Evolutionary conservation across 2,113 vertebrate genomes (phyloP).

Genomic region (Xiphophorus maculatus): DNA sequence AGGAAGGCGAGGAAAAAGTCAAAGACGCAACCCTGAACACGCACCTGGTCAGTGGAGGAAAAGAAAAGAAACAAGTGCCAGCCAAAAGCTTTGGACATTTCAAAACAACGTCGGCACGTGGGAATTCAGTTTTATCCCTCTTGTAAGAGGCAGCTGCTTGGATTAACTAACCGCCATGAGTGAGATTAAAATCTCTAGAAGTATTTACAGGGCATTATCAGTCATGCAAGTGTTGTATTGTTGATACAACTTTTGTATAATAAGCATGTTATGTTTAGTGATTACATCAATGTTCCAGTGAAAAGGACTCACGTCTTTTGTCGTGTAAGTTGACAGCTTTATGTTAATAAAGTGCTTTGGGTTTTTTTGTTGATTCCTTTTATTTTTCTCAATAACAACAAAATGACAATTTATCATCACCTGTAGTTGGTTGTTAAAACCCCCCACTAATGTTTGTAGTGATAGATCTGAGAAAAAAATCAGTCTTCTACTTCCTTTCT

Average conservation of each 20-base stretch:
- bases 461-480: too few relatives aligned
- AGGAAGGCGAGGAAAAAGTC: background rate
- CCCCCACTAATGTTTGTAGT: too few relatives aligned
- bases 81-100: too few relatives aligned
- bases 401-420: too few relatives aligned
- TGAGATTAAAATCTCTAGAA: background rate
- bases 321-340: too few relatives aligned
- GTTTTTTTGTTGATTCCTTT: too few relatives aligned
- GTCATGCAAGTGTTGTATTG: background rate
- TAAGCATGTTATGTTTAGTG: background rate
- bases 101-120: background rate
- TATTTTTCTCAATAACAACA: too few relatives aligned
- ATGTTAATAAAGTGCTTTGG: too few relatives aligned
- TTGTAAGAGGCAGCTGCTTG: background rate
- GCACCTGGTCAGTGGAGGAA: background rate
- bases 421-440: too few relatives aligned
- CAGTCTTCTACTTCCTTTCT: too few relatives aligned
- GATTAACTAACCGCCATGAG: background rate
- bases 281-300: background rate
- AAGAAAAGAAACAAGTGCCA: background rate
- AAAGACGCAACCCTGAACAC: background rate
- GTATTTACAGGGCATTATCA: background rate
- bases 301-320: background rate
- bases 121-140: background rate
- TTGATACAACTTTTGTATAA: too few relatives aligned